A percentile compares a stretch with the other conserved stretches of the same genome.
These are phyloP conservation scores for Sussaba pulchella DNA, from an alignment of 2,888 invertebrate genomes.

Conservation along the genomic window DNA sequence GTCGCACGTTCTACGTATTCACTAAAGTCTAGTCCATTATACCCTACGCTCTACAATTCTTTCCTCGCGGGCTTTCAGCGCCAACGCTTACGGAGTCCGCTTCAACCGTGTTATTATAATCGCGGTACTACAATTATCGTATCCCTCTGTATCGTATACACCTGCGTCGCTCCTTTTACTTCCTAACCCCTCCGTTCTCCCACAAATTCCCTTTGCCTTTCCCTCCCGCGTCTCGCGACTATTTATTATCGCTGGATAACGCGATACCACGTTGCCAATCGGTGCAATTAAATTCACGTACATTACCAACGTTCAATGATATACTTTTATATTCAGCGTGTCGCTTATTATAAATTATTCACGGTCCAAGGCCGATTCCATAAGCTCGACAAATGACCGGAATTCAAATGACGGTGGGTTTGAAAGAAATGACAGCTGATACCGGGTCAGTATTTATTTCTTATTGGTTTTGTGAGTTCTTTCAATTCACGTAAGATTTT, in stretches of 20 bases:
- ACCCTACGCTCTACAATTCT: conserved; percentile 2
- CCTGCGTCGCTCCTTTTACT: conserved; percentile 69
- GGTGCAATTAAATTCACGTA: conserved; percentile 50
- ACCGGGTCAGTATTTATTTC: too few species aligned
- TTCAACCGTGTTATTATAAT: conserved; percentile 76
- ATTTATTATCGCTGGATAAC: conserved; percentile 11
- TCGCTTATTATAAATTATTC: too few species aligned
- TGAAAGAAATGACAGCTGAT: too few species aligned
- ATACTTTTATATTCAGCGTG: background rate
- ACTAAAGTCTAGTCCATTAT: conserved; percentile 3
- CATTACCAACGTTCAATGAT: conserved; percentile 18
- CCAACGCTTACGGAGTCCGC: conserved; percentile 19
- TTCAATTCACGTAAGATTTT: too few species aligned
- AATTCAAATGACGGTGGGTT: too few species aligned
- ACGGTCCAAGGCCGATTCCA: too few species aligned
- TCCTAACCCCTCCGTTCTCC: background rate
- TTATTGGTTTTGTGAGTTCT: too few species aligned
- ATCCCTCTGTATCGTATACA: conserved; percentile 71
- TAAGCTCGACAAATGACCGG: too few species aligned
- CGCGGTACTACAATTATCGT: conserved; percentile 76
- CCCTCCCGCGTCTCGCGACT: conserved; percentile 13
- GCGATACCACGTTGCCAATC: conserved; percentile 55
- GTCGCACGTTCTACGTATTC: conserved; percentile 1
- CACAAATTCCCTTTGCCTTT: conserved; percentile 42
- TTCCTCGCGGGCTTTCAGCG: background rate